phyloP scores from a whole-genome alignment of 2,113 vertebrate genomes.

The Chaetorhynchus papuensis region DNA sequence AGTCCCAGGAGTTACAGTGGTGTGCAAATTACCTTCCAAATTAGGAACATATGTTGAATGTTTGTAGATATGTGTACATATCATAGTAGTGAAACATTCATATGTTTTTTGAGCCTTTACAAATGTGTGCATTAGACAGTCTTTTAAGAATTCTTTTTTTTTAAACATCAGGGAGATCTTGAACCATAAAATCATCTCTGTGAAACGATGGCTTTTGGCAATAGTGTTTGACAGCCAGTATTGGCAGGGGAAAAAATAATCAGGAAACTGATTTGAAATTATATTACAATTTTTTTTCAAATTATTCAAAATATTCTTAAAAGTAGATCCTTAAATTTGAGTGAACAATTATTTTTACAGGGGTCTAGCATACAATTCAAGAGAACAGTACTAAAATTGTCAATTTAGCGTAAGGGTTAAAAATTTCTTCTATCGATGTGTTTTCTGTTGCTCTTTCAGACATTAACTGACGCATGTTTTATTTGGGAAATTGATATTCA shows the following conservation, averaged over 20 bases:
- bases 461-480: not conserved
- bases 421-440: not conserved
- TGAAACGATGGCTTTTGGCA: not conserved
- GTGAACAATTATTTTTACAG: not conserved
- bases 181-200: not conserved
- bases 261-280: not conserved
- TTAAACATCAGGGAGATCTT: not conserved
- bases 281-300: not conserved
- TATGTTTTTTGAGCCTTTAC: not conserved
- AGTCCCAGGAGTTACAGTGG: not conserved
- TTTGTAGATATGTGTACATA: not conserved
- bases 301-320: not conserved
- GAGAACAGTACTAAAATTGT: not conserved
- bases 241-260: not conserved
- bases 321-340: not conserved
- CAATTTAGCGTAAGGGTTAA: not conserved
- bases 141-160: not conserved
- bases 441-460: not conserved
- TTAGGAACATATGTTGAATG: not conserved
- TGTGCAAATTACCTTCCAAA: not conserved
- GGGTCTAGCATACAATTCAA: not conserved
- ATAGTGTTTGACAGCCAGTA: not conserved
- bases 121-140: not conserved
- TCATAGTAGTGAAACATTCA: not conserved
- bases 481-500: slow-evolving; percentile 40